Conservation (phyloP, 2,888 invertebrate genomes). For the Cordilura impudica region DNA sequence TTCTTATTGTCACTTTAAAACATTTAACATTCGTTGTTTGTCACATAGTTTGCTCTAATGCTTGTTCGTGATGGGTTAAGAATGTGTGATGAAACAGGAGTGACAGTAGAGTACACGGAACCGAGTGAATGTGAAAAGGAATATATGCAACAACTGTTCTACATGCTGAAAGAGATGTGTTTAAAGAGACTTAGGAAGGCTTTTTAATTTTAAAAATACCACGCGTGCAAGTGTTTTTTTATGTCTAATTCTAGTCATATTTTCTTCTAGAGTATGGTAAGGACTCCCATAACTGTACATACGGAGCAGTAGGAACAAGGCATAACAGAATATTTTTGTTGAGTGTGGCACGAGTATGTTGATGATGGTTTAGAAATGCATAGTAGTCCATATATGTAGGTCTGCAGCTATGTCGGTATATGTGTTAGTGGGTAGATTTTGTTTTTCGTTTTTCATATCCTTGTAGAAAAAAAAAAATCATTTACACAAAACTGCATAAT, state of each 20-base stretch:
- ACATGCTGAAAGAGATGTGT: neutral
- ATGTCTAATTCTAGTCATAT: neutral
- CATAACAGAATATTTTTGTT: constrained; percentile 8
- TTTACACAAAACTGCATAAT: constrained; percentile 62
- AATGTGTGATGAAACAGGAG: constrained; percentile 37
- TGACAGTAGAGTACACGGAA: neutral
- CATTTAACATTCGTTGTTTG: constrained; percentile 52
- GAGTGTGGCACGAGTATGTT: constrained; percentile 25
- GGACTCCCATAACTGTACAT: neutral
- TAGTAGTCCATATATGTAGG: constrained; percentile 8
- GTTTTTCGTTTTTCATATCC: constrained; percentile 32
- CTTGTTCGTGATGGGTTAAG: constrained; percentile 49
- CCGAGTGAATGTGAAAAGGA: neutral
- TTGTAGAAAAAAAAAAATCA: constrained; percentile 46
- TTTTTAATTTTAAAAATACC: constrained; percentile 24
- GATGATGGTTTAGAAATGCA: constrained; percentile 42
- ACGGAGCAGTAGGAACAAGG: neutral
- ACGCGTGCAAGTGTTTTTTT: constrained; percentile 9
- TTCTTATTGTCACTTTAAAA: constrained; percentile 49
- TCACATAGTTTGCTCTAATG: constrained; percentile 42
- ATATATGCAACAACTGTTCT: constrained; percentile 3
- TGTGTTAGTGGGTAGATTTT: constrained; percentile 54
- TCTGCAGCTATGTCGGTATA: neutral
- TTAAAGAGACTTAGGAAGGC: constrained; percentile 14
- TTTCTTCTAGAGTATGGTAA: constrained; percentile 9